Conservation (phyloP, 1,140 invertebrate species). For the Drosophila sproati region DNA sequence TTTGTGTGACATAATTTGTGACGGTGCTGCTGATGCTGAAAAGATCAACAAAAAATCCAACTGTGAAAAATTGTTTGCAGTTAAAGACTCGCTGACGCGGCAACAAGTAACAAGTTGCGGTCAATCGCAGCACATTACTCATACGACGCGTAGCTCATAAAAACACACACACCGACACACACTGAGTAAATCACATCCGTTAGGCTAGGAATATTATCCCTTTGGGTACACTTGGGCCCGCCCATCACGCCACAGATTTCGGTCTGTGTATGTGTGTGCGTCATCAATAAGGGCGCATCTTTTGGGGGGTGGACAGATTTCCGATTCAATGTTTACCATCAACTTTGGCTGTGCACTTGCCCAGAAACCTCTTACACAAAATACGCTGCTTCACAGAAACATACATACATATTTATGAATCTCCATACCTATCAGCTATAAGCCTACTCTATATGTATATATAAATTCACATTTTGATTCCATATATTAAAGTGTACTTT, state of each 20-base stretch:
- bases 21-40: constrained; percentile 3
- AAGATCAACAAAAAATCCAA: neutral
- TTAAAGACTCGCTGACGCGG: constrained; percentile 44
- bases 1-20: constrained; percentile 1
- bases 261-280: constrained; percentile 26
- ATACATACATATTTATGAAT: neutral
- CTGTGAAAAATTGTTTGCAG: constrained; percentile 6
- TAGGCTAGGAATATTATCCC: constrained; percentile 64
- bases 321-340: constrained; percentile 29
- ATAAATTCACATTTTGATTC: neutral
- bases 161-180: constrained; percentile 6
- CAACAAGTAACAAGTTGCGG: constrained; percentile 66
- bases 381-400: neutral
- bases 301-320: constrained; percentile 2
- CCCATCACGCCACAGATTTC: constrained; percentile 61
- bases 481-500: neutral
- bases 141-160: constrained; percentile 52
- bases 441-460: neutral
- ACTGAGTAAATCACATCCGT: constrained; percentile 46
- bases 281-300: constrained; percentile 64
- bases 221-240: constrained; percentile 65
- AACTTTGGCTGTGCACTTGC: constrained; percentile 42
- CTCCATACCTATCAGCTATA: too few relatives aligned
- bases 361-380: constrained; percentile 21
- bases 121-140: constrained; percentile 69